A percentile compares a stretch with the other conserved stretches of the same genome.
phyloP scores from a whole-genome alignment of 2,113 vertebrate species.

The Panthera uncia region DNA sequence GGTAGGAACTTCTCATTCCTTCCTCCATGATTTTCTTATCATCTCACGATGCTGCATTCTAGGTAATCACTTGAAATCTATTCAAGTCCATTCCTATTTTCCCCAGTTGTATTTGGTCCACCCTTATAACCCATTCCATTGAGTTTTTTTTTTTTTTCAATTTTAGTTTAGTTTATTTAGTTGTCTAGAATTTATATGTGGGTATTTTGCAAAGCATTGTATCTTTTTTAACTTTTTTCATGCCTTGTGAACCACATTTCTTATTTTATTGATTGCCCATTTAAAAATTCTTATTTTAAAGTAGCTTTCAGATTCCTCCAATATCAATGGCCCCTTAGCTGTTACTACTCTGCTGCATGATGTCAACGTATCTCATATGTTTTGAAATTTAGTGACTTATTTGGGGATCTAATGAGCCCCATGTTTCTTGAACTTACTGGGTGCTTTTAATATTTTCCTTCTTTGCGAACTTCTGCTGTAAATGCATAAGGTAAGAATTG shows the following conservation, averaged over 20 bases:
- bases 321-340: neutral
- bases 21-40: neutral
- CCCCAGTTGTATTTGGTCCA: neutral
- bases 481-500: neutral
- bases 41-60: neutral
- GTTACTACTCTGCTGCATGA: neutral
- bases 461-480: neutral
- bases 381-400: neutral
- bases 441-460: neutral
- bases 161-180: neutral
- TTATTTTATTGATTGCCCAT: neutral
- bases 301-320: neutral
- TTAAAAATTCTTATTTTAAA: neutral
- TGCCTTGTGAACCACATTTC: neutral
- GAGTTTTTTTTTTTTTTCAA: neutral
- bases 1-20: neutral
- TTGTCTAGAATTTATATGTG: neutral
- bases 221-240: neutral
- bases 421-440: neutral
- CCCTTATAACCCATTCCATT: neutral
- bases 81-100: neutral
- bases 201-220: neutral
- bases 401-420: neutral
- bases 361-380: neutral
- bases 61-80: neutral